These are phyloP conservation scores for Cydia amplana DNA, from an alignment of 1,140 invertebrate genomes.

Conservation along the genomic window DNA sequence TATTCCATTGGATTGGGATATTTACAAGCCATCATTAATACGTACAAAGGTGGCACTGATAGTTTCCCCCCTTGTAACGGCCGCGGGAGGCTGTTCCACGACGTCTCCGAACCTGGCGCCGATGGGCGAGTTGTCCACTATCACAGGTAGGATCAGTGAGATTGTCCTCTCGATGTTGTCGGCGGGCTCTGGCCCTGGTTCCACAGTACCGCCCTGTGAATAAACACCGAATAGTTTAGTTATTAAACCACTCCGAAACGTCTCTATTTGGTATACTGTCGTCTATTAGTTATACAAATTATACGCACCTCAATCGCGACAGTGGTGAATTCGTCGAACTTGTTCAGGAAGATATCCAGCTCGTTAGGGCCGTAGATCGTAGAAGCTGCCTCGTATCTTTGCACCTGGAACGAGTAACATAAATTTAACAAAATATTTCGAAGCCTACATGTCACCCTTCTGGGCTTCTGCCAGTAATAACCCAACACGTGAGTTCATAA, in stretches of 20 bases:
- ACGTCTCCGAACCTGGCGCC: conserved; percentile 57
- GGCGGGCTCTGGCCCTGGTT: conserved; percentile 50
- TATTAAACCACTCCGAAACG: too few relatives aligned
- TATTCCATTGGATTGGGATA: background rate
- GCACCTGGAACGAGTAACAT: conserved; percentile 81
- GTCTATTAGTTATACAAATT: background rate
- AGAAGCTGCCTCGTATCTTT: conserved; percentile 96
- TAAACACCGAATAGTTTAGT: background rate
- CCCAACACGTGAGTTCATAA: background rate
- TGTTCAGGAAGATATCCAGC: conserved; percentile 88
- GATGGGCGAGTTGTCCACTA: conserved; percentile 48
- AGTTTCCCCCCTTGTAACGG: conserved; percentile 46
- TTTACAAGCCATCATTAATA: conserved; percentile 27
- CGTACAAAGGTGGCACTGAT: conserved; percentile 62
- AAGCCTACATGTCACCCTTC: background rate
- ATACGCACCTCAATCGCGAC: conserved; percentile 82
- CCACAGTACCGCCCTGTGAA: conserved; percentile 49
- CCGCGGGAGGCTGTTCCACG: conserved; percentile 43
- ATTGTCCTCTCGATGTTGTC: conserved; percentile 52
- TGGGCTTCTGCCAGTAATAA: too few relatives aligned
- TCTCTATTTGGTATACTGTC: too few relatives aligned
- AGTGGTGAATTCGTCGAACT: conserved; percentile 85
- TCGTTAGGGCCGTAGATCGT: conserved; percentile 96
- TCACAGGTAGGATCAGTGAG: conserved; percentile 56
- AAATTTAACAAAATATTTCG: background rate